phyloP scores from a whole-genome alignment of 1,140 invertebrate genomes.

The Galleria mellonella region DNA sequence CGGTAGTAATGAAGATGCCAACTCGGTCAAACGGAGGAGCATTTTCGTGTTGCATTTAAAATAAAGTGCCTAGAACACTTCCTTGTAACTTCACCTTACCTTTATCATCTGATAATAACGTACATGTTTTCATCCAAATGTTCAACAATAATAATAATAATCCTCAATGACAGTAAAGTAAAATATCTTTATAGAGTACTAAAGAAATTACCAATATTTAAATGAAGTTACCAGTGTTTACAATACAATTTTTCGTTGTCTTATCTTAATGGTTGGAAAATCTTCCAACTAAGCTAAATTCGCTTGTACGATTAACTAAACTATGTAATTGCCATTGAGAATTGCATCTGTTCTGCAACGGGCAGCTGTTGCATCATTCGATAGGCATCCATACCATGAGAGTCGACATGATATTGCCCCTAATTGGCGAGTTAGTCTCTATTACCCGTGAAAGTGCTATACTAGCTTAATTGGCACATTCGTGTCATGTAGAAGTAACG shows the following conservation, averaged over 20 bases:
- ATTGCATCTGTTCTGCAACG: constrained; percentile 57
- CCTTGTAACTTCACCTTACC: no score
- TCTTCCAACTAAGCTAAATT: constrained; percentile 21
- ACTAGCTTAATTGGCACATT: constrained; percentile 13
- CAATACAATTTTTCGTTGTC: no score
- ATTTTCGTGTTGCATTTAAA: neutral
- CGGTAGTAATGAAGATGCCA: constrained; percentile 19
- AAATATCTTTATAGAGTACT: no score
- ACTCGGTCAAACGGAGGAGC: constrained; percentile 26
- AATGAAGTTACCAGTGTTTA: no score
- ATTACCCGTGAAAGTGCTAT: constrained; percentile 22
- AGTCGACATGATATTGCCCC: constrained; percentile 44
- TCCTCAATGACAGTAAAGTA: no score
- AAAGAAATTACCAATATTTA: no score
- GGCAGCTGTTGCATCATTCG: constrained; percentile 43
- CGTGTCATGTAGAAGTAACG: neutral
- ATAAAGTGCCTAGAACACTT: no score
- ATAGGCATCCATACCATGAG: constrained; percentile 16
- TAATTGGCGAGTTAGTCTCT: constrained; percentile 52
- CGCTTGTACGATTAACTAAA: constrained; percentile 26
- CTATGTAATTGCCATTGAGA: constrained; percentile 48
- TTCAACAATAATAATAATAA: neutral
- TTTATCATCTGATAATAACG: neutral
- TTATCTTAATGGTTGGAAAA: constrained; percentile 8
- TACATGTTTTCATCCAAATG: constrained; percentile 15